Conservation (phyloP, 2,888 invertebrate genomes). For the Willowsia nigromaculata region DNA sequence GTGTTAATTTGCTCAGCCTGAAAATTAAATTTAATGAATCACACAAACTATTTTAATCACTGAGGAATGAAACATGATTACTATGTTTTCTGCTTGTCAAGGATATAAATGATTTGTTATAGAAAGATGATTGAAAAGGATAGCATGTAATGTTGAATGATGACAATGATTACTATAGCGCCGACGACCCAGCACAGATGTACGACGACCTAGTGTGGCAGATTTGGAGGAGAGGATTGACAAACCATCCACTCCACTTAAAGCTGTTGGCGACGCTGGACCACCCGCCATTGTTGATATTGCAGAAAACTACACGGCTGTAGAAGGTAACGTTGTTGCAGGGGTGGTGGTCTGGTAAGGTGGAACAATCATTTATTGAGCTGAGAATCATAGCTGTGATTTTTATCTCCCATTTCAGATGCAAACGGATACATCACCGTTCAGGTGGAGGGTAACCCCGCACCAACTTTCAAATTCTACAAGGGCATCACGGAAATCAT, state of each 20-base stretch:
- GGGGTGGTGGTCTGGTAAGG: background rate
- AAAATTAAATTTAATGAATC: background rate
- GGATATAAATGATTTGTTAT: background rate
- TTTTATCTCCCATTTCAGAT: conserved; percentile 83
- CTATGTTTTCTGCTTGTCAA: background rate
- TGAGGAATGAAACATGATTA: conserved; percentile 4
- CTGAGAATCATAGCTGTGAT: background rate
- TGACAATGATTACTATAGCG: conserved; percentile 74
- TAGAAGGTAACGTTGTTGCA: conserved; percentile 91
- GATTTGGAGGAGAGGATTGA: conserved; percentile 95
- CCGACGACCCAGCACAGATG: conserved; percentile 93
- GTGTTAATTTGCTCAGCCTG: background rate
- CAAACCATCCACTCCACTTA: conserved; percentile 93
- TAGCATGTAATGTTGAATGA: background rate
- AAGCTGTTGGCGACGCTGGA: conserved; percentile 88
- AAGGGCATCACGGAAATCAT: conserved; percentile 95
- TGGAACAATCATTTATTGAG: background rate
- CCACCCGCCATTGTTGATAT: conserved; percentile 95
- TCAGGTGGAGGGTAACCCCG: conserved; percentile 95
- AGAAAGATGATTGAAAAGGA: background rate
- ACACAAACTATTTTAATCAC: conserved; percentile 5
- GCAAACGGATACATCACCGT: conserved; percentile 95
- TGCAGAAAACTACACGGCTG: conserved; percentile 96
- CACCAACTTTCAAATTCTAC: conserved; percentile 97
- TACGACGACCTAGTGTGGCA: conserved; percentile 93